A percentile compares a stretch with the other conserved stretches of the same genome.
Evolutionary conservation across 2,888 invertebrate genomes (phyloP).

Genomic region (Zelleria hepariella): DNA sequence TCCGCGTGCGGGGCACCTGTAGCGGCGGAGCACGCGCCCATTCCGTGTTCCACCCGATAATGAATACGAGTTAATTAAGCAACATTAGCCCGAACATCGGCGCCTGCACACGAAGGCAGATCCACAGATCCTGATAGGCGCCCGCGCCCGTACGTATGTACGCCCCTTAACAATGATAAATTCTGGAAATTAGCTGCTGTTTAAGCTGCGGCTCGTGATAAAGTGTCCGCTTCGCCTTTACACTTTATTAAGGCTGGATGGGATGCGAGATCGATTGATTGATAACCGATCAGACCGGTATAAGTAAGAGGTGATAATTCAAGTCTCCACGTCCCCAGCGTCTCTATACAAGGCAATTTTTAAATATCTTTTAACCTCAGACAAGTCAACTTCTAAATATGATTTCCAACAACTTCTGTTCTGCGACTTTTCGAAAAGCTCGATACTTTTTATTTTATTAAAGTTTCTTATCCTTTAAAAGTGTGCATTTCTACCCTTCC

Average conservation of each 20-base stretch:
- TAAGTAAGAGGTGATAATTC: neutral
- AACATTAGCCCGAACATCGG: constrained; percentile 62
- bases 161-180: constrained; percentile 7
- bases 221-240: neutral
- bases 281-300: neutral
- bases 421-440: too few species aligned
- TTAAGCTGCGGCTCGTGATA: neutral
- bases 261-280: neutral
- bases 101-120: constrained; percentile 64
- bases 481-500: too few species aligned
- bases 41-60: constrained; percentile 42
- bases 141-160: neutral
- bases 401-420: too few species aligned
- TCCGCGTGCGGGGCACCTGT: constrained; percentile 29
- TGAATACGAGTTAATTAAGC: constrained; percentile 65
- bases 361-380: too few species aligned
- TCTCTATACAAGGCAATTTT: too few species aligned
- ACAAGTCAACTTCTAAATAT: too few species aligned
- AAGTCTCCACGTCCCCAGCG: neutral
- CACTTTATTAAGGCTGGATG: neutral
- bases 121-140: constrained; percentile 18
- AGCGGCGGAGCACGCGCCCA: constrained; percentile 31
- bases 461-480: too few species aligned
- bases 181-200: constrained; percentile 6
- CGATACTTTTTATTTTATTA: too few species aligned